Evolutionary conservation across 1,140 invertebrate genomes (phyloP), one percentile per base, ranked within the genome.

Genomic region (Drosophila tani): DNA sequence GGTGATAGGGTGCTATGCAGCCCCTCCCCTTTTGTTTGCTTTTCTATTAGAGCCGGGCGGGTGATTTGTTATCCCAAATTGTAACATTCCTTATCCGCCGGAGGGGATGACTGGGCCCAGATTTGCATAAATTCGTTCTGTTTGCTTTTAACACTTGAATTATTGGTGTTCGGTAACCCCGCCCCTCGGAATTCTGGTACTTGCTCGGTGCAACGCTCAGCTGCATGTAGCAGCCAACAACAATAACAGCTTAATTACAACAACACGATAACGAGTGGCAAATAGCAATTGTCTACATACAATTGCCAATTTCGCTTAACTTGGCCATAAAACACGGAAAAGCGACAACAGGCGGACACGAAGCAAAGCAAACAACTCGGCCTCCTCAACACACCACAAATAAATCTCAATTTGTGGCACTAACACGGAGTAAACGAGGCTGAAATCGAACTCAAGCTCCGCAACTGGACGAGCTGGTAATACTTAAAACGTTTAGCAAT

Each of bases 101-200:
- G 53, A n/a, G 64, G 81, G 81, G 81, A 80, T 80, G 81, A 40
- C 49, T 59, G 53, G 11, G 46, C 55, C 12, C 60, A 62, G 77
- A 90, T 90, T 90, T 90, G 81, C 85, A 90, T 88, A 90, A 85
- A 83, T 71, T 74, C 47, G 69, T 58, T 60, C 53, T 53, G 71
- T 85, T 85, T 73, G 75, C 69, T 81, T 67, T 90, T 82, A 85
- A 90, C 85, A 88, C 85, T 88, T 81, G 81, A 88, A 71, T 90
- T 88, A 88, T 88, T 79, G 85, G 46, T 76, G 62, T 57, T 71
- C 60, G 60, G 53, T 59, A 32, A 38, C 9, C 49, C 40, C 45
- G 19, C 29, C 67, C 67, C 49, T 24, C 46, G 38, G 17, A 21
- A n/a, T 12, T 9, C 19, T 38, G n/a, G 43, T 50, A 59, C 47